Conservation (phyloP, 2,797 vertebrate species). For the Trachurus trachurus region DNA sequence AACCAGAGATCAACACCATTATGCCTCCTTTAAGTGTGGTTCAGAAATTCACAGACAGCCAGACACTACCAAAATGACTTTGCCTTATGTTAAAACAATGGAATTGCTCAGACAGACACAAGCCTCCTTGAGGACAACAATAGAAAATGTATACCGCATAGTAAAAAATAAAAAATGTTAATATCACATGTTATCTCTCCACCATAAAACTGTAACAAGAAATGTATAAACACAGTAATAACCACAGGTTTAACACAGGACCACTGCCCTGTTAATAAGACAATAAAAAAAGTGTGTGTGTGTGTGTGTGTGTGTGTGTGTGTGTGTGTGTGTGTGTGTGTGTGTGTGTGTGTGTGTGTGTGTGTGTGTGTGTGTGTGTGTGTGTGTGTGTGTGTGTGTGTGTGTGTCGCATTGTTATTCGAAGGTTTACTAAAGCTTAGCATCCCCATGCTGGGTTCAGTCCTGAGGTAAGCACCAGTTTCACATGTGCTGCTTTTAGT, state of each 20-base stretch:
- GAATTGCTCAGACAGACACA: conserved; percentile 69
- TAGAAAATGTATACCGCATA: conserved; percentile 73
- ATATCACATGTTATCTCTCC: conserved; percentile 78
- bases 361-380: conserved; percentile 26
- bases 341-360: conserved; percentile 27
- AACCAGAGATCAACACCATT: conserved; percentile 35
- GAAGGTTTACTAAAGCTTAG: conserved; percentile 80
- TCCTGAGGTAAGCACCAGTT: conserved; percentile 89
- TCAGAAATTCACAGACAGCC: conserved; percentile 59
- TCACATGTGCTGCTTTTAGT: conserved; percentile 81
- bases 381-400: conserved; percentile 30
- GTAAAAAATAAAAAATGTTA: conserved; percentile 74
- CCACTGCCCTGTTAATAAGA: conserved; percentile 68
- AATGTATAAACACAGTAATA: conserved; percentile 80
- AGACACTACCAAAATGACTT: conserved; percentile 60
- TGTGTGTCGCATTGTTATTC: conserved; percentile 36
- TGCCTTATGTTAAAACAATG: conserved; percentile 53
- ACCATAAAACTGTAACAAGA: conserved; percentile 71
- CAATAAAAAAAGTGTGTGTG: conserved; percentile 28
- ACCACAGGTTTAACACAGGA: conserved; percentile 87
- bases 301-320: conserved; percentile 17
- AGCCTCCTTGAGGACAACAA: conserved; percentile 76
- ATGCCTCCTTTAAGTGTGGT: conserved; percentile 38
- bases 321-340: conserved; percentile 27
- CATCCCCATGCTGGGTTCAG: conserved; percentile 83